A percentile compares a stretch with the other conserved stretches of the same genome.
Evolutionary conservation across 2,797 vertebrate genomes (phyloP).

Genomic region (Periparus ater): DNA sequence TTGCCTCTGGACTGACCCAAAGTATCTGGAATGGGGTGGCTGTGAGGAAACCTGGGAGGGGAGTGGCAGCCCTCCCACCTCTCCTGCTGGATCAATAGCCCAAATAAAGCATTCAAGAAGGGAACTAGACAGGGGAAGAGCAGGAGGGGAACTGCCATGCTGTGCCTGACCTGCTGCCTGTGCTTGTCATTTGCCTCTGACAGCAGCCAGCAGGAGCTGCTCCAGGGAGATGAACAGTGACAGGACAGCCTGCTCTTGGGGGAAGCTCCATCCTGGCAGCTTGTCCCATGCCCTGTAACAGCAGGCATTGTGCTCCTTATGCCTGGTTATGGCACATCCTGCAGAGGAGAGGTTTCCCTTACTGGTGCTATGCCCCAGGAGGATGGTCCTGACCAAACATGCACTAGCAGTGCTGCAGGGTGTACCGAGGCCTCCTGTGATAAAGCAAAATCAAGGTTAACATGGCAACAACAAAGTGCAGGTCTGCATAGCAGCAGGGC

Average conservation of each 20-base stretch:
- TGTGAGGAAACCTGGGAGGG: conserved; percentile 2
- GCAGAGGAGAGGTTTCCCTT: neutral
- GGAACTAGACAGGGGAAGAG: neutral
- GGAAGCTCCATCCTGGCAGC: neutral
- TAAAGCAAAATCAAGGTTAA: neutral
- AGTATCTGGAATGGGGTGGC: neutral
- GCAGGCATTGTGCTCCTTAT: neutral
- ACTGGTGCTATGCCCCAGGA: neutral
- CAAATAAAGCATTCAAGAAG: neutral
- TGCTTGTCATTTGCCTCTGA: rapidly evolving
- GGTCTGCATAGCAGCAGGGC: neutral
- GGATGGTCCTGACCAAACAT: rapidly evolving
- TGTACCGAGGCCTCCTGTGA: rapidly evolving
- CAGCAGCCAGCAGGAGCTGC: neutral
- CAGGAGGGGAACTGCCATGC: neutral
- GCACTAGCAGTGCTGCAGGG: neutral
- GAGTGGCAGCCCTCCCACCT: neutral
- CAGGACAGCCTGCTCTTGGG: neutral
- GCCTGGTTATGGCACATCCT: neutral
- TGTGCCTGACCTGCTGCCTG: neutral
- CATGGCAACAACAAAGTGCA: neutral
- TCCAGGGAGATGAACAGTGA: neutral
- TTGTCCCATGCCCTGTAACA: neutral
- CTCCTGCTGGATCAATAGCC: neutral
- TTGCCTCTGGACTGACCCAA: neutral